Conservation (phyloP, 2,797 vertebrate species). For the Todus mexicanus region DNA sequence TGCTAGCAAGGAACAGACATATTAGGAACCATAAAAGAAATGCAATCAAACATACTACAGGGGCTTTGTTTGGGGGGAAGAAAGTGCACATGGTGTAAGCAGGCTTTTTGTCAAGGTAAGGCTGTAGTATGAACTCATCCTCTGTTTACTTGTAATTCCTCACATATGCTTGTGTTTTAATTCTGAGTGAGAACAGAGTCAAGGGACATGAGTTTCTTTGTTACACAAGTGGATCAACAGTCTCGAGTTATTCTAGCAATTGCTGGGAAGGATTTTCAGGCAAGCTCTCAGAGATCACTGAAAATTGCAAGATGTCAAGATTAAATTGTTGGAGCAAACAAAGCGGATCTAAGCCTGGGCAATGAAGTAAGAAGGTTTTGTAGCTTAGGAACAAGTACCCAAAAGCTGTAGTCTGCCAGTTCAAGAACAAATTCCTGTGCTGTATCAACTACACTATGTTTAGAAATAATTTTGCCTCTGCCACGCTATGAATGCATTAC, state of each 20-base stretch:
- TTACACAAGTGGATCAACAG: neutral
- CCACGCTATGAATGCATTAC: neutral
- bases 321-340: neutral
- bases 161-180: neutral
- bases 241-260: neutral
- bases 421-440: neutral
- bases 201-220: neutral
- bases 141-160: neutral
- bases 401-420: neutral
- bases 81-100: neutral
- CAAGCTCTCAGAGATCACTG: neutral
- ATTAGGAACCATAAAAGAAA: neutral
- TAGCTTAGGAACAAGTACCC: neutral
- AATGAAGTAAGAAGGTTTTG: neutral
- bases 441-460: neutral
- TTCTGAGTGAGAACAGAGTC: neutral
- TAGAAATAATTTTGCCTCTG: slow-evolving; percentile 15
- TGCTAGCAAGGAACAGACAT: neutral
- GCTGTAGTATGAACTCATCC: neutral
- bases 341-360: neutral
- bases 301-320: neutral
- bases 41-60: neutral
- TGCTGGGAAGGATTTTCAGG: neutral
- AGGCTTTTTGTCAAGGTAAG: neutral
- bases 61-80: neutral